These are phyloP conservation scores for Eurosta solidaginis DNA, from an alignment of 1,140 invertebrate species.

Conservation along the genomic window DNA sequence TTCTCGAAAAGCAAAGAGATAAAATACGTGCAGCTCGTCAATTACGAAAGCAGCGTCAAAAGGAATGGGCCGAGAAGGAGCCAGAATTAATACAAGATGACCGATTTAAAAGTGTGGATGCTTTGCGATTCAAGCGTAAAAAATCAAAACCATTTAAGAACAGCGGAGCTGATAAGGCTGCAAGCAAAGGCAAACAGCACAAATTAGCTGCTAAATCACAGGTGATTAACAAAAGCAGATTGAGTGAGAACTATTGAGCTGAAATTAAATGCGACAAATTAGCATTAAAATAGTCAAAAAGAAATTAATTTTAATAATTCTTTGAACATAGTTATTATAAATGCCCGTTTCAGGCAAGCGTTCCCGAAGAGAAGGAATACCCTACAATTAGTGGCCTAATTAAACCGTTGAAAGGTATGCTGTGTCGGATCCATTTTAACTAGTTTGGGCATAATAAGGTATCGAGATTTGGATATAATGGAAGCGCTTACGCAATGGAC, in stretches of 20 bases:
- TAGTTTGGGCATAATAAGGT: no score
- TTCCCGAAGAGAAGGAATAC: no score
- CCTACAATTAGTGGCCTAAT: no score
- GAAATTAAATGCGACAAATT: no score
- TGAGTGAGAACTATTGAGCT: not conserved
- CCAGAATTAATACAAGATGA: constrained; percentile 47
- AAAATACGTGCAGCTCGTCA: constrained; percentile 46
- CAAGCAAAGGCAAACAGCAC: not conserved
- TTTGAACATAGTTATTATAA: no score
- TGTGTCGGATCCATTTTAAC: no score
- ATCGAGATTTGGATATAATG: no score
- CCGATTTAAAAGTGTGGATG: constrained; percentile 50
- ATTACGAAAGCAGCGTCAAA: constrained; percentile 44
- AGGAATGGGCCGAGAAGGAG: constrained; percentile 35
- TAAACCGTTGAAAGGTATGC: no score
- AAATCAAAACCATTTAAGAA: constrained; percentile 27
- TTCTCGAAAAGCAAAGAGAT: constrained; percentile 55
- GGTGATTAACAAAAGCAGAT: not conserved
- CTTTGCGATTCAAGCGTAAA: constrained; percentile 44
- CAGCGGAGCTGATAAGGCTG: not conserved
- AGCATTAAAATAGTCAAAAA: no score
- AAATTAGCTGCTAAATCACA: not conserved
- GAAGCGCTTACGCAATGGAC: no score
- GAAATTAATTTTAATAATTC: no score
- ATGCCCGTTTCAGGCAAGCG: no score